A percentile compares a stretch with the other conserved stretches of the same genome.
Evolutionary conservation across 1,140 invertebrate species (phyloP).

Genomic region (Sminthurides bifidus): DNA sequence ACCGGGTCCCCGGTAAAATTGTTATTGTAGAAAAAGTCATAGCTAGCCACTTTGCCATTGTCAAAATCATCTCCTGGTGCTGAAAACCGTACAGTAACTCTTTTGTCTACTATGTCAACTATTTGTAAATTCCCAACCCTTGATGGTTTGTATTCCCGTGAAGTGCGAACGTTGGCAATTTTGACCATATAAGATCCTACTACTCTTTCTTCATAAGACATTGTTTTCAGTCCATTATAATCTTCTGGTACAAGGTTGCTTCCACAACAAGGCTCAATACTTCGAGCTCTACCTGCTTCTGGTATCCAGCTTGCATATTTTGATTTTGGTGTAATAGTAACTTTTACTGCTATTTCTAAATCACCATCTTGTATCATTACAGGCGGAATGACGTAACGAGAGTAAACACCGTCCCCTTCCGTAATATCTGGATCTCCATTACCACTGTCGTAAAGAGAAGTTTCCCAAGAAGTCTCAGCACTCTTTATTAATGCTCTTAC

Average conservation of each 20-base stretch:
- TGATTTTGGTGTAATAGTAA: slow-evolving; percentile 20
- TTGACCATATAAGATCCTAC: slow-evolving; percentile 27
- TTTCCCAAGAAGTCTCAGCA: slow-evolving; percentile 16
- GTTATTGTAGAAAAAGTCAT: slow-evolving; percentile 17
- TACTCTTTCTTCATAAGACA: slow-evolving; percentile 30
- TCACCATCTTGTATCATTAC: slow-evolving; percentile 9
- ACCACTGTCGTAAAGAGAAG: slow-evolving; percentile 45
- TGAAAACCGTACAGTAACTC: slow-evolving; percentile 21
- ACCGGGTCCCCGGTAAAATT: neutral
- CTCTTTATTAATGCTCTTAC: slow-evolving; percentile 25
- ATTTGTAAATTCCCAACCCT: slow-evolving; percentile 28
- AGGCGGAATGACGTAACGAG: slow-evolving; percentile 45
- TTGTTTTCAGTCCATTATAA: slow-evolving; percentile 15
- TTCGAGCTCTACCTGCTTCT: neutral
- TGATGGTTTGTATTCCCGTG: slow-evolving; percentile 19
- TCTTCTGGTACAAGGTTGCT: slow-evolving; percentile 6
- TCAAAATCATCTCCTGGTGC: slow-evolving; percentile 31
- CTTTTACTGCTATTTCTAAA: slow-evolving; percentile 27
- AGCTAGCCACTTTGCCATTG: slow-evolving; percentile 18
- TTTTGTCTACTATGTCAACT: slow-evolving; percentile 7
- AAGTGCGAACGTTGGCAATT: slow-evolving; percentile 15
- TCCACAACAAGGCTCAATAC: slow-evolving; percentile 18
- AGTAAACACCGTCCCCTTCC: slow-evolving; percentile 52
- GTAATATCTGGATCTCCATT: slow-evolving; percentile 52
- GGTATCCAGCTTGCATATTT: slow-evolving; percentile 16